Base-by-base conservation (phyloP, 2,888 invertebrate species). In the Octonoba sinensis region DNA sequence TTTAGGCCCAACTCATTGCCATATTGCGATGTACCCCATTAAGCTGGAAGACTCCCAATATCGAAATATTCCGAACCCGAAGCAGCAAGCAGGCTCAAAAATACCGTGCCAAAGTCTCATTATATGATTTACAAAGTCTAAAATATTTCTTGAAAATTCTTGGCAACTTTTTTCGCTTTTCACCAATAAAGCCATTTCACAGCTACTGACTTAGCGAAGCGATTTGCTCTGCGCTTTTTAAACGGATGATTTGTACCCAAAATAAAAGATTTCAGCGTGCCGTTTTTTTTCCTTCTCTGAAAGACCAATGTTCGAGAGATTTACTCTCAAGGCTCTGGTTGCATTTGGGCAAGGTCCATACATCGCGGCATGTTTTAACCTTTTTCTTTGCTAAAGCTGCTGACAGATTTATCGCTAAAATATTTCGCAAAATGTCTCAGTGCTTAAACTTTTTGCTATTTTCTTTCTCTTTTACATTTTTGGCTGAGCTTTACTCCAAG, bases 321-420 rank as follows among this genome's bases (percentile, higher is more conserved):
- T 73, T 73, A 64, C 44, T 54, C 27, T 20, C 18, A 44, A n/a
- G 47, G 51, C 51, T 27, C 65, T 49, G 47, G 57, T 57, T 66
- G 20, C 15, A 49, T 36, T 46, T 64, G 36, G 69, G 69, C 76
- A 62, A 70, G 54, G 27, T 56, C 62, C 62, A 60, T 70, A 64
- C 70, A 64, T 77, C 64, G 62, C 54, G 64, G 20, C 69, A 77
- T 67, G 59, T 60, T 67, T 60, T 46, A 74, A 22, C 47, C 49
- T 66, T 22, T 24, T 47, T 71, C 36, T 59, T 36, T 15, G 22
- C 24, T 20, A 44, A 46, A 24, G 20, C 64, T 51, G 54, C 56
- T 36, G 67, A 75, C 67, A 67, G 75, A 75, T 75, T 67, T 75
- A 75, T 67, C 51, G 66, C 18, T 44, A 51, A 59, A 75, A 75